Base-by-base conservation (phyloP, 2,113 vertebrate genomes). In the Oenanthe oenanthe region DNA sequence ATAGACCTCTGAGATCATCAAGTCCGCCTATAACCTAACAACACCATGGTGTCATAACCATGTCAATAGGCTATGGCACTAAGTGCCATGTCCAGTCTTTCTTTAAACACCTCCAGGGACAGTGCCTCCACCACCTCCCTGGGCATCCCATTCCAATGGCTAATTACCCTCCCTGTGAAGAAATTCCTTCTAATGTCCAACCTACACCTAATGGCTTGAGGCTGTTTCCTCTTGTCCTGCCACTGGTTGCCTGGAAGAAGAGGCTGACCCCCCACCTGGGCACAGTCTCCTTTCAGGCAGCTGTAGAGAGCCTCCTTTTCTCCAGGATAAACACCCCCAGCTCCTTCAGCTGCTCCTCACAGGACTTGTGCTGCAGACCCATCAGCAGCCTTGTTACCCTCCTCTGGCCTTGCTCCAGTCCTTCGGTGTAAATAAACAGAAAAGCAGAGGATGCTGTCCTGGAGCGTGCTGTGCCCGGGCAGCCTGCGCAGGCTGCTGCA, bases 251-350 rank as follows among this genome's bases (percentile, higher is more conserved):
- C 67, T 32, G 21, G 8, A 2, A 45, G 12, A 38, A 43, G 43
- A 43, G 7, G 3, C 4, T 0, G 1, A 20, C 3, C 4, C 25
- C 25, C 8, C 22, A 66, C 12, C 18, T 14, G 45, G 12, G 3
- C 2, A 5, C 32, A 58, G 0, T 1, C 10, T 4, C 15, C 18
- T n/a, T 50, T 4, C 26, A 50, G 14, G 4, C 8, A 36, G 0
- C 0, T 21, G 13, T 36, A 2, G 25, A 1, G 17, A 80, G 7
- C 7, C 26, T 50, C 17, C 14, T 58, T 48, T 57, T 36, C 21
- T 42, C 11, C 50, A 22, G 31, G 7, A 3, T 16, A 19, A 70
- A 70, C 8, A 29, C 2, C 17, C 20, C 9, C 34, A 57, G 20
- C 13, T 42, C 12, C 8, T 50, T 57, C 75, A 80, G 66, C 26